Conservation (phyloP, 2,888 invertebrate genomes). For the Volucella inanis region DNA sequence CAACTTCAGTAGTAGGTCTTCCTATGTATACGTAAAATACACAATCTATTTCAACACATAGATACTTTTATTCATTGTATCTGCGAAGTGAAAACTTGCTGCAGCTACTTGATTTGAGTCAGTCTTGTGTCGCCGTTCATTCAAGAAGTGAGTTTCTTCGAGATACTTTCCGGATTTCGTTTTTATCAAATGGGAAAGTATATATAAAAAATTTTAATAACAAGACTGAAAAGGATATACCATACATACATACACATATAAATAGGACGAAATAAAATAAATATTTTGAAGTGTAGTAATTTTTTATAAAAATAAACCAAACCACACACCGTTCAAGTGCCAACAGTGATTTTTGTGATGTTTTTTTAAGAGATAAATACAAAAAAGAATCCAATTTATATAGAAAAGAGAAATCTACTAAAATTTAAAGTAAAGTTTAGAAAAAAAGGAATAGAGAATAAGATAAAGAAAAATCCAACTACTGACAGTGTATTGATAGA, state of each 20-base stretch:
- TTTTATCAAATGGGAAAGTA: constrained; percentile 16
- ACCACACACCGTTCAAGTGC: constrained; percentile 3
- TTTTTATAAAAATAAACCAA: neutral
- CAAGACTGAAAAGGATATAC: neutral
- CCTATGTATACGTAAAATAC: neutral
- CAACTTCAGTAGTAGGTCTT: constrained; percentile 30
- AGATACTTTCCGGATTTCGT: neutral
- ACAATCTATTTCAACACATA: constrained; percentile 1
- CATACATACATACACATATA: too few relatives aligned
- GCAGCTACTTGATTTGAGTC: constrained; percentile 71
- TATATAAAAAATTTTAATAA: neutral
- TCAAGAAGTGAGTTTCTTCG: constrained; percentile 49
- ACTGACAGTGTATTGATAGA: constrained; percentile 72
- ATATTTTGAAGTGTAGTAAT: constrained; percentile 30
- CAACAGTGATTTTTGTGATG: neutral
- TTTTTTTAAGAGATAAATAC: too few relatives aligned
- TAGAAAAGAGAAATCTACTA: constrained; percentile 44
- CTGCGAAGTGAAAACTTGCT: constrained; percentile 68
- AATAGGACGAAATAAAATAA: neutral
- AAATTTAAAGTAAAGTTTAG: constrained; percentile 22
- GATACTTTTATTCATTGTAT: constrained; percentile 7
- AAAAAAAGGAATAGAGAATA: constrained; percentile 13
- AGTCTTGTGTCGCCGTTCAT: constrained; percentile 69
- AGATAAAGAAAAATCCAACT: constrained; percentile 28
- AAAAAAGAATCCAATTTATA: constrained; percentile 31